phyloP scores from a whole-genome alignment of 2,113 vertebrate species.

The Pollimyrus isidori region DNA sequence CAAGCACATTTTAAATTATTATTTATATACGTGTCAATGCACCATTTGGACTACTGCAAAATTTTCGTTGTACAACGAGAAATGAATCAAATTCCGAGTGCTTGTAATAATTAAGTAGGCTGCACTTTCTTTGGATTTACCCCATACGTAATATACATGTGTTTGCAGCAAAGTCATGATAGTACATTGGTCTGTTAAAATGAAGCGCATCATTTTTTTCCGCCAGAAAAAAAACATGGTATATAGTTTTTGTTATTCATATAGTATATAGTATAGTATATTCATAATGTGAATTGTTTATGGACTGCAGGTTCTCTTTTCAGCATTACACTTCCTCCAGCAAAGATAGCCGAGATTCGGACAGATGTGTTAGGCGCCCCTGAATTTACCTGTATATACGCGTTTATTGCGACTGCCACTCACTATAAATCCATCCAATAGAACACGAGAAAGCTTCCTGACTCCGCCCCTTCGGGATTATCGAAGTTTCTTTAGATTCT shows the following conservation, averaged over 20 bases:
- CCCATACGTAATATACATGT: not conserved
- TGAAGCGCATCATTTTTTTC: not conserved
- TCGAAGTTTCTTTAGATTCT: slow-evolving; percentile 68
- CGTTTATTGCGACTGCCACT: slow-evolving; percentile 42
- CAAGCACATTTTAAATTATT: too few species aligned
- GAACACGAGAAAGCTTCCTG: slow-evolving; percentile 21
- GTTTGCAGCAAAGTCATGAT: not conserved
- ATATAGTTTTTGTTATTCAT: not conserved
- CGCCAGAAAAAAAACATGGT: not conserved
- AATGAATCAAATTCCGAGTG: not conserved
- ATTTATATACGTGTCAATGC: too few species aligned
- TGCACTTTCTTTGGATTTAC: not conserved
- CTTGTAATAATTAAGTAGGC: not conserved
- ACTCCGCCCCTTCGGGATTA: slow-evolving; percentile 55
- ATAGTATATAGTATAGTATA: too few species aligned
- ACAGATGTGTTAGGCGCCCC: not conserved
- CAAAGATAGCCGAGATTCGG: not conserved
- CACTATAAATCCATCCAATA: slow-evolving; percentile 48
- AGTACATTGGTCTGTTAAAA: not conserved
- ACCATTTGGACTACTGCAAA: too few species aligned
- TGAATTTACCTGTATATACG: slow-evolving; percentile 46
- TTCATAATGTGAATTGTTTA: not conserved
- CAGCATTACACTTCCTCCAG: not conserved
- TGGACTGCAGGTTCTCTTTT: not conserved
- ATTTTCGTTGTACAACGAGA: too few species aligned